Base-by-base conservation (phyloP, 2,797 vertebrate genomes). In the Botia kubotai region DNA sequence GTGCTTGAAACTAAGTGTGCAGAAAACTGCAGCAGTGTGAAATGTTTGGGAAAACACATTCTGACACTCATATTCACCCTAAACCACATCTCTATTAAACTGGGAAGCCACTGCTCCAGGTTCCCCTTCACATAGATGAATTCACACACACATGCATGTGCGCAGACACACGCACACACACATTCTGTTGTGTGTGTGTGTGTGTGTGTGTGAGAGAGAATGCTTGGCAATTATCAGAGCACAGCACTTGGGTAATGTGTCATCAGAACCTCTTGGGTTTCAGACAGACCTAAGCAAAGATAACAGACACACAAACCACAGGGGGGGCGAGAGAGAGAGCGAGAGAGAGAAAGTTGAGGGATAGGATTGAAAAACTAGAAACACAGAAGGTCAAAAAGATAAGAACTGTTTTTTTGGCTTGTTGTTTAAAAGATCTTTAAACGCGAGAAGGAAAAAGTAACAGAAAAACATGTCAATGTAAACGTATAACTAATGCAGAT, bases 191-290 rank as follows among this genome's bases (percentile, higher is more conserved):
- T 11, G 8, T 48, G 46, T 48, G 46, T 48, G 46, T 48, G 46
- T 58, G 48, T 14, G 13, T 14, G 12, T 52, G 14, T 52, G 11
- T 52, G 26, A 21, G 13, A 33, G 36, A 21, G 10, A 62, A 84
- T 85, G 74, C 79, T 52, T 78, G 85, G 67, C 87, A 88, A 33
- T 93, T 94, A 94, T 93, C 92, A 90, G 90, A 80, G 87, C 83
- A 72, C 82, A 90, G 88, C 92, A 93, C 81, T 89, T 86, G 91
- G 87, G 83, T 87, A 83, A 85, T 91, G 90, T 92, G 91, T 75
- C 82, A 92, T 88, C 89, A 89, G 91, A 90, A 91, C 85, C 85
- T 92, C 91, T 90, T 89, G 91, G 90, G 91, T 90, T 91, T 48
- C 55, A 90, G 87, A 84, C 86, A 89, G 84, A 86, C 78, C 77